Evolutionary conservation across 2,113 vertebrate genomes (phyloP).

Genomic region (Taurulus bubalis): DNA sequence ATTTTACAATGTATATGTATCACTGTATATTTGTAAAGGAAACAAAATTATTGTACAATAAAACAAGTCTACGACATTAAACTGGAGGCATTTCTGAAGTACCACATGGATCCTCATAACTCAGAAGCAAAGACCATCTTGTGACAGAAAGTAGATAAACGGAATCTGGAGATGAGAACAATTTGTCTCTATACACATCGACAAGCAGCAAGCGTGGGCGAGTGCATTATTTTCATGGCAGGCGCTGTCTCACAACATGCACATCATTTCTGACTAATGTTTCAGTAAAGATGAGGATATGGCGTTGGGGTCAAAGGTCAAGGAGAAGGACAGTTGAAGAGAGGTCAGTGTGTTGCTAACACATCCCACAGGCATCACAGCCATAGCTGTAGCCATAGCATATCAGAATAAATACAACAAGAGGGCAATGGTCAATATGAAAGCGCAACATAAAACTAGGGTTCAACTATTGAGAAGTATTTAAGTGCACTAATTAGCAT

Average conservation of each 20-base stretch:
- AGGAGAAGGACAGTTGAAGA: not conserved
- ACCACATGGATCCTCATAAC: not conserved
- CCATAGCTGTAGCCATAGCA: not conserved
- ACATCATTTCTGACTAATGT: slow-evolving; percentile 15
- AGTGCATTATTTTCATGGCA: not conserved
- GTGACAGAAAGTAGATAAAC: slow-evolving; percentile 4
- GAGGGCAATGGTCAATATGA: not conserved
- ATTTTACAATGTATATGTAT: not conserved
- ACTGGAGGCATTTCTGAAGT: not conserved
- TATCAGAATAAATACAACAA: not conserved
- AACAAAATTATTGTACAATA: not conserved
- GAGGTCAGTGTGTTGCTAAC: not conserved
- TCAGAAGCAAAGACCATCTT: not conserved
- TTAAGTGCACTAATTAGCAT: not conserved
- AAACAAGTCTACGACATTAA: not conserved
- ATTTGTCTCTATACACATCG: not conserved
- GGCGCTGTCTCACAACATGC: slow-evolving; percentile 14
- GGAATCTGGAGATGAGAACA: not conserved
- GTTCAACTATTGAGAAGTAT: not conserved
- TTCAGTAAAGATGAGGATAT: slow-evolving; percentile 18
- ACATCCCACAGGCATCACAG: not conserved
- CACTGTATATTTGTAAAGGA: not conserved
- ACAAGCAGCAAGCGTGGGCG: slow-evolving; percentile 3
- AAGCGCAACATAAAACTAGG: not conserved
- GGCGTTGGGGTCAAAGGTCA: slow-evolving; percentile 44